Base-by-base conservation (phyloP, 2,113 vertebrate genomes). In the Oryzias javanicus region DNA sequence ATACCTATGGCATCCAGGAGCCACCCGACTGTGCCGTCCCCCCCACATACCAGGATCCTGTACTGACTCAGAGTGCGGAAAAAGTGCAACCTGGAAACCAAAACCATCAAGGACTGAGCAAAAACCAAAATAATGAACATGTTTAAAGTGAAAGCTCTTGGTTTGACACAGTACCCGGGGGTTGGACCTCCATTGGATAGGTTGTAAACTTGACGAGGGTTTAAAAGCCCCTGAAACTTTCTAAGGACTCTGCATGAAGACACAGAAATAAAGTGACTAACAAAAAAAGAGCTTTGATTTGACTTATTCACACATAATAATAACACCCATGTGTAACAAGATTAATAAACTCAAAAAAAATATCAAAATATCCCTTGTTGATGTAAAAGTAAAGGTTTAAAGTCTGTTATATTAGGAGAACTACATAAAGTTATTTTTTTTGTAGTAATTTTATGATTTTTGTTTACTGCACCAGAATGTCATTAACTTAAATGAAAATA, bases 21-120 rank as follows among this genome's bases (percentile, higher is more conserved):
- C 95, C 95, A 97, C 46, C 95, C 95, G 5, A 95, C 95, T 0
- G 95, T 97, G 65, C 96, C 96, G 0, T 97, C 96, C 24, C 96
- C 96, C 0, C 96, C 96, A 45, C 96, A 96, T 20, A 93, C 95
- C 88, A 98, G 83, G 79, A 98, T 89, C 50, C 92, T 92, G 78
- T 89, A 94, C 29, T 94, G 62, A 4, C 72, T 85, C 49, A 96
- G 86, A 16, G 93, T 93, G 60, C 80, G 92, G 86, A 98, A 97
- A 75, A 98, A 93, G 67, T 86, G 91, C 1, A 98, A 89, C 53
- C 96, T 98, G 56, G 44, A 70, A 55, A 64, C 48, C 49, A 15
- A 68, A 66, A 57, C 2, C 25, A 29, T 7, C 19, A 5, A 27
- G 62, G 18, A 44, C 63, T 4, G 1, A 42, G 20, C 35, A 48